Evolutionary conservation across 2,888 invertebrate genomes (phyloP).

Genomic region (Neocrepidodera transversa): DNA sequence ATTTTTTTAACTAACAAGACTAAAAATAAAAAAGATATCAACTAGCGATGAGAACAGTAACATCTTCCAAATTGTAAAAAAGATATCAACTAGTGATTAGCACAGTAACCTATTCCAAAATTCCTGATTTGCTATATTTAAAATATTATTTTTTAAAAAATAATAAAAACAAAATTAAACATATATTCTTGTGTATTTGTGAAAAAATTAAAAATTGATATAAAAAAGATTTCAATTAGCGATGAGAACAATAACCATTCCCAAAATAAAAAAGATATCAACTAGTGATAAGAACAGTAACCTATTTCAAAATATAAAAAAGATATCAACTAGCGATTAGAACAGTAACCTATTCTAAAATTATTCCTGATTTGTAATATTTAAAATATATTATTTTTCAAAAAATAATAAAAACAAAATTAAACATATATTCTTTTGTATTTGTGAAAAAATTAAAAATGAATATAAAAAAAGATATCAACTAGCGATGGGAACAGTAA

Average conservation of each 20-base stretch:
- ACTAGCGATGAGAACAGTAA: not conserved
- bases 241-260: too few species aligned
- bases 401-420: too few species aligned
- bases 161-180: not conserved
- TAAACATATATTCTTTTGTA: not conserved
- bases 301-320: not conserved
- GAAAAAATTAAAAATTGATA: too few species aligned
- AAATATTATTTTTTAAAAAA: too few species aligned
- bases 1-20: too few species aligned
- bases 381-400: not conserved
- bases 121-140: not conserved
- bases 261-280: too few species aligned
- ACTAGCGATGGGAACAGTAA: too few species aligned
- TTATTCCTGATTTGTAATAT: not conserved
- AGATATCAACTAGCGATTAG: conserved; percentile 14
- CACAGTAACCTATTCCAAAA: conserved; percentile 6
- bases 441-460: too few species aligned
- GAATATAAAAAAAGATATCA: too few species aligned
- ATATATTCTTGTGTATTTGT: not conserved
- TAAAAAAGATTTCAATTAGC: too few species aligned
- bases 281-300: not conserved
- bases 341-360: conserved; percentile 7
- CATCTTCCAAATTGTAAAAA: not conserved
- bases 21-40: too few species aligned
- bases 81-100: conserved; percentile 13